phyloP scores from a whole-genome alignment of 1,140 invertebrate genomes.

The Solenopsis fugax region DNA sequence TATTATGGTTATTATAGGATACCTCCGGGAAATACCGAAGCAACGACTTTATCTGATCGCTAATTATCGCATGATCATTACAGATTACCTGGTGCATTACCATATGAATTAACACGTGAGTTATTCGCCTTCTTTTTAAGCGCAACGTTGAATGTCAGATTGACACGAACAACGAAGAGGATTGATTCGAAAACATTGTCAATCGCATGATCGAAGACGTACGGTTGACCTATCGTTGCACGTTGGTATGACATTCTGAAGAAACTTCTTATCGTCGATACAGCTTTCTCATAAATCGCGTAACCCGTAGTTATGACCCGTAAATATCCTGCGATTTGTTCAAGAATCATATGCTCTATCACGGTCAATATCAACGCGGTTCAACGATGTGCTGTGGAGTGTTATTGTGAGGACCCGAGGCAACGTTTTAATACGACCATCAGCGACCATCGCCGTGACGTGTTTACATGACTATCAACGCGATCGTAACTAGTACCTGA shows the following conservation, averaged over 20 bases:
- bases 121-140: neutral
- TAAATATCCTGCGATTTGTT: neutral
- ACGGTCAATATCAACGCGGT: neutral
- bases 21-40: neutral
- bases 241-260: neutral
- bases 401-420: neutral
- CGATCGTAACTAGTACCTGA: conserved; percentile 2
- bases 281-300: neutral
- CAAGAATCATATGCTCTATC: neutral
- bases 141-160: neutral
- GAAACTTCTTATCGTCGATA: neutral
- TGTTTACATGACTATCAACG: conserved; percentile 26
- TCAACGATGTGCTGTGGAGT: neutral
- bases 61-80: conserved; percentile 6
- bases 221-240: neutral
- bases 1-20: neutral
- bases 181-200: neutral
- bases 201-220: neutral
- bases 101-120: neutral
- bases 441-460: neutral
- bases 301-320: neutral
- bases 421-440: neutral
- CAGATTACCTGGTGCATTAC: neutral
- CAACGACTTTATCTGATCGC: neutral
- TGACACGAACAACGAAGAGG: neutral